Evolutionary conservation across 1,140 invertebrate species (phyloP), one percentile per base, ranked within the genome.

Genomic region (Diploscapter pachys): DNA sequence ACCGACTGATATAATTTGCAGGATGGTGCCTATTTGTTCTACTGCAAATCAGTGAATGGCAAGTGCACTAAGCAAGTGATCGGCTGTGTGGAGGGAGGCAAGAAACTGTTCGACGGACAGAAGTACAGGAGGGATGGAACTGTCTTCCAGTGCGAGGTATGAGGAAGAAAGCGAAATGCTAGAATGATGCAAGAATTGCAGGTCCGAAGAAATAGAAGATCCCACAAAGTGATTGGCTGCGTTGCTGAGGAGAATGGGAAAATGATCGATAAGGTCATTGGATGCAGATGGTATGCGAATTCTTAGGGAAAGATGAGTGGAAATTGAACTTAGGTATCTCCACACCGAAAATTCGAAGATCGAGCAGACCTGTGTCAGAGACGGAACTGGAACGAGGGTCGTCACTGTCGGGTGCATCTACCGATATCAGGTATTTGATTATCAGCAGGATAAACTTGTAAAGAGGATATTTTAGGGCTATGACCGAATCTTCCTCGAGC

Each of bases 21-120:
- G 78, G 78, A 79, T 55, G 78, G 78, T 5, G 78, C 79, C 63
- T 80, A 71, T 55, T 52, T 79, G 8, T 80, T 78, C 78, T 79
- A 79, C 57, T 80, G 79, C 78, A 79, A 79, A 53, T n/a, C 73
- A n/a, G 72, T 76, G 62, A 67, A 69, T 2, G 79, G 79, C 13
- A 65, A 74, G 9, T 80, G 77, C 52, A 62, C 59, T 50, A 80
- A 80, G 75, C 65, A 63, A 48, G 71, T 72, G 63, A 70, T 80
- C 31, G 79, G 79, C 31, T 80, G 79, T 76, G 59, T 74, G 8
- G 54, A 71, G 13, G 69, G 67, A 55, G 69, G 71, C 49, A 72
- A 79, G 52, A 66, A 66, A 11, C 69, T 80, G 13, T 79, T 76
- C 49, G 79, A 80, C 64, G 79, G 79, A 51, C 75, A 80, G 9